A percentile compares a stretch with the other conserved stretches of the same genome.
These are phyloP conservation scores for Xerus inauris DNA, from an alignment of 2,113 vertebrate genomes.

Conservation along the genomic window DNA sequence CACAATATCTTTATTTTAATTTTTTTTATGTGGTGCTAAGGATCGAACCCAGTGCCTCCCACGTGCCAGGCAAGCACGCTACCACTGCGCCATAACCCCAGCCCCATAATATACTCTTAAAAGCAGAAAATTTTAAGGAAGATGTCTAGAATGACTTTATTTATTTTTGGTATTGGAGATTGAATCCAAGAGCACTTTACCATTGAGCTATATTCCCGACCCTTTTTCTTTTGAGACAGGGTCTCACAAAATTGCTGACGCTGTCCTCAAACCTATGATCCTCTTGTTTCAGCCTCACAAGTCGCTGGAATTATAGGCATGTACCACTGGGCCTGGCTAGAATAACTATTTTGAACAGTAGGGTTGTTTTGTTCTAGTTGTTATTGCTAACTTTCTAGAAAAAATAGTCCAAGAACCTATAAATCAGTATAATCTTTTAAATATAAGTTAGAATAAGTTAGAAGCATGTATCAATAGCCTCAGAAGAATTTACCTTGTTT, in stretches of 20 bases:
- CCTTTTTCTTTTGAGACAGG: not conserved
- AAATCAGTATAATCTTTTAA: not conserved
- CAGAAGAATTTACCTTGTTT: slow-evolving; percentile 1
- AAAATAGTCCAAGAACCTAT: not conserved
- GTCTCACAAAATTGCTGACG: not conserved
- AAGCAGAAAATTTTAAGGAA: too few relatives aligned
- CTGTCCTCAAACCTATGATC: not conserved
- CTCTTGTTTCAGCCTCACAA: not conserved
- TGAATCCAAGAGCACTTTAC: not conserved
- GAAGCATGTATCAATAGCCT: not conserved
- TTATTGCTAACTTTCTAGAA: slow-evolving; percentile 9
- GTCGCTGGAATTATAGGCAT: not conserved
- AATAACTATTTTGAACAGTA: not conserved
- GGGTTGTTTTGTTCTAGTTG: not conserved
- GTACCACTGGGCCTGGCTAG: not conserved
- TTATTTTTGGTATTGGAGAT: not conserved
- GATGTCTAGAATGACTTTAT: too few relatives aligned
- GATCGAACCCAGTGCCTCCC: too few relatives aligned
- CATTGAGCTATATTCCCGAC: too few relatives aligned
- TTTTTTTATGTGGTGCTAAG: too few relatives aligned
- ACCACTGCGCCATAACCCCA: too few relatives aligned
- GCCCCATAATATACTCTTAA: too few relatives aligned
- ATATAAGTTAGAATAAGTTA: not conserved
- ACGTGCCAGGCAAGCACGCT: too few relatives aligned
- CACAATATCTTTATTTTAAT: too few relatives aligned